A percentile compares a stretch with the other conserved stretches of the same genome.
Evolutionary conservation across 2,797 vertebrate species (phyloP).

Genomic region (Acrossocheilus wenchowensis): DNA sequence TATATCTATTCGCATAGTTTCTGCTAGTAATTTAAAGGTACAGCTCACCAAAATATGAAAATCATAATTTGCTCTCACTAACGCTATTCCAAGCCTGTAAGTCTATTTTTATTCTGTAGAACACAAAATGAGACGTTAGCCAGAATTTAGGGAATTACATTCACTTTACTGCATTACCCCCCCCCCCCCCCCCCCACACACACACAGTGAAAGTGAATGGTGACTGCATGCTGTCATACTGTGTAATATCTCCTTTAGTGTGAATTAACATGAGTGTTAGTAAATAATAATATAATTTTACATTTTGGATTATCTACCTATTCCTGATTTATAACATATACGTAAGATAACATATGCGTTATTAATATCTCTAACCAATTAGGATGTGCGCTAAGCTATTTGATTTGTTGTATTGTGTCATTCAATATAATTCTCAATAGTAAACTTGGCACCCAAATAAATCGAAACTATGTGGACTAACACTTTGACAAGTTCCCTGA

Average conservation of each 20-base stretch:
- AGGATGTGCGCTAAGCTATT: background rate
- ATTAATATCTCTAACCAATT: background rate
- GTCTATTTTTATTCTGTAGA: background rate
- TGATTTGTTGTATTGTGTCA: background rate
- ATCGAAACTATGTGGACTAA: background rate
- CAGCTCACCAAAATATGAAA: background rate
- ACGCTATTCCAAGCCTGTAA: no score
- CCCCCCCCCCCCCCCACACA: no score
- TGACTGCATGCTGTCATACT: background rate
- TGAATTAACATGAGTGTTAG: background rate
- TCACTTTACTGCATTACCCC: background rate
- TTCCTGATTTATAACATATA: background rate
- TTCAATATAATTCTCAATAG: background rate
- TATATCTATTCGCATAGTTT: background rate
- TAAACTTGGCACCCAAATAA: background rate
- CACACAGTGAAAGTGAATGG: background rate
- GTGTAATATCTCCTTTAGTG: background rate
- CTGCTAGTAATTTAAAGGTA: background rate
- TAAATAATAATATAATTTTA: no score
- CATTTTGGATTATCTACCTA: background rate
- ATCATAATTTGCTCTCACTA: background rate
- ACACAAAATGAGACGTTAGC: background rate
- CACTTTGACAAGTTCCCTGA: background rate
- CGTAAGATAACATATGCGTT: accelerated
- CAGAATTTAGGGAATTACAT: background rate